phyloP scores from a whole-genome alignment of 2,797 vertebrate genomes.

The Calcarius lapponicus region DNA sequence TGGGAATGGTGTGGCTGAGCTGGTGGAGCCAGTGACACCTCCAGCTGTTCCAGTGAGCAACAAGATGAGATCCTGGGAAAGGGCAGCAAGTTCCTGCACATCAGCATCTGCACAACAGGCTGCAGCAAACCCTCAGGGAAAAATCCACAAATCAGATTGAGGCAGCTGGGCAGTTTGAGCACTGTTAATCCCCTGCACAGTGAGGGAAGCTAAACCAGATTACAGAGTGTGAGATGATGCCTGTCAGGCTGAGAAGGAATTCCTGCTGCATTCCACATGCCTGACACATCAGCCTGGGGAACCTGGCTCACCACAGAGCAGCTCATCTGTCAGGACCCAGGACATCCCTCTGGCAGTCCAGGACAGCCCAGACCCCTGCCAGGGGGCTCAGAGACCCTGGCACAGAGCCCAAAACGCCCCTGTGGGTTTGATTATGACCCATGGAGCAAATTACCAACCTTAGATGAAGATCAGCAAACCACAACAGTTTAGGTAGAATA shows the following conservation, averaged over 20 bases:
- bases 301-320: not conserved
- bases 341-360: too few species aligned
- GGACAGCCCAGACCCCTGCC: too few species aligned
- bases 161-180: not conserved
- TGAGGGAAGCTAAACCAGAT: not conserved
- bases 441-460: too few species aligned
- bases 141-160: not conserved
- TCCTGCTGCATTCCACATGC: not conserved
- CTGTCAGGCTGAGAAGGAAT: not conserved
- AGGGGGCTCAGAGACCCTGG: too few species aligned
- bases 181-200: not conserved
- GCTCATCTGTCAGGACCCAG: not conserved
- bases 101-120: not conserved
- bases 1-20: not conserved
- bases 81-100: not conserved
- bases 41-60: not conserved
- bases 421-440: too few species aligned
- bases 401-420: too few species aligned
- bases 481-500: too few species aligned
- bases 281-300: not conserved
- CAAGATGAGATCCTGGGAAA: not conserved
- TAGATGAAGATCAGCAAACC: too few species aligned
- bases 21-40: not conserved
- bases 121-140: not conserved
- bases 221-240: not conserved